Base-by-base conservation (phyloP, 2,797 vertebrate species). In the Sebastes steindachneri region DNA sequence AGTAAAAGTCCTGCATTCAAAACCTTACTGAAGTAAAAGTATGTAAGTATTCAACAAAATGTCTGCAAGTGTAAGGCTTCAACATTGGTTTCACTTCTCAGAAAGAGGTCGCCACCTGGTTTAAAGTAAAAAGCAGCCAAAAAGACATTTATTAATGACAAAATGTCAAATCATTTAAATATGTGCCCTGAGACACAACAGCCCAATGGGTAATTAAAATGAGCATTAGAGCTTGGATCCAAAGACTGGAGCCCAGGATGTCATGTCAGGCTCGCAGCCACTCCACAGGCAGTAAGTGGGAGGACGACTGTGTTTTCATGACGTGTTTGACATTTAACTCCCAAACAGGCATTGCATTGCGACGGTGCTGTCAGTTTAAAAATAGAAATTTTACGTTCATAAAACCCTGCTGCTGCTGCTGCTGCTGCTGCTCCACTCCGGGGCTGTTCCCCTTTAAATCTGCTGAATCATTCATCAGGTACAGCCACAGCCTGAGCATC, bases 391-490 rank as follows among this genome's bases (percentile, higher is more conserved):
- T 17, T 3, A 41, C 0, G 19, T 59, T 31, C 23, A 62, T 33
- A 48, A 55, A 62, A 48, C 48, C 25, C 45, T 71, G 69, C 60
- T 59, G 58, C 66, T 67, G 69, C 60, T 59, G 58, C 68, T 67
- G 69, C 45, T 72, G 69, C 60, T 59, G 58, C 68, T 67, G 69
- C 77, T 80, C 21, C 19, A 25, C 48, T 73, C 45, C 53, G 58
- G 65, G 9, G 2, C 69, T 17, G 55, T 23, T 73, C 62, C 55
- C 65, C 77, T 88, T 86, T 78, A 82, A 74, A 86, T 79, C 54
- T 88, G 89, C 85, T 87, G 89, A 91, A 85, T 90, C 90, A 92
- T 92, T 85, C 77, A 86, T 91, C 78, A 82, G 86, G 76, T 77
- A 29, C 72, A 85, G 79, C 60, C 63, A 73, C 75, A 54, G 76